phyloP scores from a whole-genome alignment of 1,140 invertebrate species.

The Ridgeia piscesae region DNA sequence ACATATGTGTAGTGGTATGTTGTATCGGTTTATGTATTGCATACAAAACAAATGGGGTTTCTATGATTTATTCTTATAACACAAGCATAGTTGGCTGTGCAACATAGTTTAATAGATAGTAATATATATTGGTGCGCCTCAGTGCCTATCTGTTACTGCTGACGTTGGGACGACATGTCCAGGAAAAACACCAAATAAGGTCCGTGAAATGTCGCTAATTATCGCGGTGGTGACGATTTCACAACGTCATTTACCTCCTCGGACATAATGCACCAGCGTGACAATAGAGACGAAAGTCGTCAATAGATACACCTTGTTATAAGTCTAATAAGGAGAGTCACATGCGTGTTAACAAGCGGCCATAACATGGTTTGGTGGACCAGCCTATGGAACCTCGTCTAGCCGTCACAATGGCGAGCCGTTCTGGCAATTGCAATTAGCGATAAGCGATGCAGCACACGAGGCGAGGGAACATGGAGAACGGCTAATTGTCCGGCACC shows the following conservation, averaged over 20 bases:
- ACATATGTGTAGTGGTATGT: too few relatives aligned
- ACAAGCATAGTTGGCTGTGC: too few relatives aligned
- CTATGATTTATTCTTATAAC: too few relatives aligned
- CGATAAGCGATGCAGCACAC: not conserved
- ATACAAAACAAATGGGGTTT: too few relatives aligned
- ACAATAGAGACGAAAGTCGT: not conserved
- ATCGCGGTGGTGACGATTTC: not conserved
- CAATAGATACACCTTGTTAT: not conserved
- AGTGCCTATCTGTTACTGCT: too few relatives aligned
- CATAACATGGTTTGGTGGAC: not conserved
- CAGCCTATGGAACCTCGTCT: not conserved
- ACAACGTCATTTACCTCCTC: not conserved
- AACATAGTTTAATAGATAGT: too few relatives aligned
- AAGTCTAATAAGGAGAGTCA: not conserved
- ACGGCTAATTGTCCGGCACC: not conserved
- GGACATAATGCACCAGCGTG: not conserved
- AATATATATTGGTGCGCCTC: not conserved
- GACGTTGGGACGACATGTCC: not conserved
- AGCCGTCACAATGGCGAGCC: not conserved
- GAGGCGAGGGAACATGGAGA: not conserved
- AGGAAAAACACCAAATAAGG: not conserved
- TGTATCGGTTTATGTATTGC: too few relatives aligned
- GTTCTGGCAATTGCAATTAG: not conserved
- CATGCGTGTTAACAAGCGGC: not conserved
- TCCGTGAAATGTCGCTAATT: not conserved